A percentile compares a stretch with the other conserved stretches of the same genome.
phyloP scores from a whole-genome alignment of 2,113 vertebrate genomes.

The Hydrolagus affinis region DNA sequence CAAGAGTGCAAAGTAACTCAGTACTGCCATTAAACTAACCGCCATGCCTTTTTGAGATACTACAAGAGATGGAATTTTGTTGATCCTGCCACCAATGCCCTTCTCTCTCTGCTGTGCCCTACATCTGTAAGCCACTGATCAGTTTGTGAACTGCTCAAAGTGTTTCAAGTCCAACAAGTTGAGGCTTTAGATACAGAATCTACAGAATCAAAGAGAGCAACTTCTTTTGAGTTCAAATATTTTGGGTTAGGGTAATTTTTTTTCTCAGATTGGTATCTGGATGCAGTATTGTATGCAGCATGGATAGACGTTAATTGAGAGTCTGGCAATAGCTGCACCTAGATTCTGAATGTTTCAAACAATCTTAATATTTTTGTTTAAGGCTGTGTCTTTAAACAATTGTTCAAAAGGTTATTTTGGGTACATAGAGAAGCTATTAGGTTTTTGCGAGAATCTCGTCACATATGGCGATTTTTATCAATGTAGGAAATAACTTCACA shows the following conservation, averaged over 20 bases:
- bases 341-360: background rate
- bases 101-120: slow-evolving; percentile 5
- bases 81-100: slow-evolving; percentile 15
- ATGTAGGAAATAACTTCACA: slow-evolving; percentile 27
- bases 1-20: slow-evolving; percentile 78
- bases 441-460: background rate
- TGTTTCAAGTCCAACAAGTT: slow-evolving; percentile 38
- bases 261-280: slow-evolving; percentile 2
- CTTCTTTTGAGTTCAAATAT: background rate
- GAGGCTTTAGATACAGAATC: slow-evolving; percentile 50
- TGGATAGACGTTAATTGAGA: background rate
- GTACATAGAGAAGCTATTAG: slow-evolving; percentile 18
- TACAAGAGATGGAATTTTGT: background rate
- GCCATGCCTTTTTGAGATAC: slow-evolving; percentile 17
- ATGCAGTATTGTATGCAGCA: background rate
- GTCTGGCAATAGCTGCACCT: background rate
- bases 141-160: slow-evolving; percentile 23
- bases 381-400: background rate
- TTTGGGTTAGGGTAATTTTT: background rate
- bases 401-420: background rate
- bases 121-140: slow-evolving; percentile 1
- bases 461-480: background rate
- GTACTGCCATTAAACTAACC: background rate
- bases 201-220: slow-evolving; percentile 31
- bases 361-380: background rate